Evolutionary conservation across 1,140 invertebrate genomes (phyloP).

Genomic region (Maconellicoccus hirsutus): DNA sequence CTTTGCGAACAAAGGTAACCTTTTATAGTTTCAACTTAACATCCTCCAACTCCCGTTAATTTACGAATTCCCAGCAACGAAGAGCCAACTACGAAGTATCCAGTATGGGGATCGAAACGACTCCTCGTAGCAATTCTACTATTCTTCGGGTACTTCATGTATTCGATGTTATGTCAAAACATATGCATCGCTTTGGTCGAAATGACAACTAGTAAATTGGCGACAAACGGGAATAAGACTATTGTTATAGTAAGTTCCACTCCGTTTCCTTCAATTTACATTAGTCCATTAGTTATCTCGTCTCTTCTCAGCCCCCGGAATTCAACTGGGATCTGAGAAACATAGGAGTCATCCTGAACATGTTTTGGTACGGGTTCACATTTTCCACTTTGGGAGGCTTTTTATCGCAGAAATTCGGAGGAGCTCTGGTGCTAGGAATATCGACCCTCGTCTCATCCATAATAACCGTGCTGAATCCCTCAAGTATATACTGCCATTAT

Average conservation of each 20-base stretch:
- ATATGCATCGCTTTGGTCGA: background rate
- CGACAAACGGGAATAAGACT: background rate
- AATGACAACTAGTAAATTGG: background rate
- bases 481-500: slow-evolving; percentile 28
- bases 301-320: slow-evolving; percentile 29
- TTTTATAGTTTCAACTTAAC: too few relatives aligned
- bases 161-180: too few relatives aligned
- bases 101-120: too few relatives aligned
- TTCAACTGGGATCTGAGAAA: slow-evolving; percentile 56
- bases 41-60: too few relatives aligned
- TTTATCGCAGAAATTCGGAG: slow-evolving; percentile 54
- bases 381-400: slow-evolving; percentile 63
- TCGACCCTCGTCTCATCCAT: slow-evolving; percentile 69
- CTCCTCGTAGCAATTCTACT: too few relatives aligned
- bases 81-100: too few relatives aligned
- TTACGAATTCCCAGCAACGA: too few relatives aligned
- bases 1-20: too few relatives aligned
- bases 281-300: too few relatives aligned
- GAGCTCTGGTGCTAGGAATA: slow-evolving; percentile 57
- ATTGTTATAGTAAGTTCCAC: background rate
- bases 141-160: too few relatives aligned
- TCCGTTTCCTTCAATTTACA: background rate
- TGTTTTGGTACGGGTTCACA: slow-evolving; percentile 76
- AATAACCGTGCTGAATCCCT: slow-evolving; percentile 69
- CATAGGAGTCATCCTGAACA: slow-evolving; percentile 69